These are phyloP conservation scores for Ciconia maguari DNA, from an alignment of 2,113 vertebrate species.

Conservation along the genomic window DNA sequence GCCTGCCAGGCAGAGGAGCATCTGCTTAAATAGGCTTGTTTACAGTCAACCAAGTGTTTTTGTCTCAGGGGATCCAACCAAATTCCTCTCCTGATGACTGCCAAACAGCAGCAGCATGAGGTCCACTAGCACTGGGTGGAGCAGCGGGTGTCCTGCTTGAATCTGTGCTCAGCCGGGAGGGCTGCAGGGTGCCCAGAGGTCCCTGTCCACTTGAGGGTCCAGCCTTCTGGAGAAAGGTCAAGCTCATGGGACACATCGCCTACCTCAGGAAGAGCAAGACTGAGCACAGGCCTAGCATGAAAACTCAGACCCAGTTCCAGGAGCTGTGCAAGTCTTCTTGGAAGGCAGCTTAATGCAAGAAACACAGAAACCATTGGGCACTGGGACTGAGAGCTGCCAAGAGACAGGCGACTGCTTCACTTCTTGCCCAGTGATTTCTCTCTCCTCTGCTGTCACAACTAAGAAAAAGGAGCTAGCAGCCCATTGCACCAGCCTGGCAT, in stretches of 20 bases:
- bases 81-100: not conserved
- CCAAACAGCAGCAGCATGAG: not conserved
- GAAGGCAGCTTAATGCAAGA: not conserved
- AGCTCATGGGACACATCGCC: not conserved
- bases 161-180: not conserved
- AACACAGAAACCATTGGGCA: not conserved
- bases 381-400: not conserved
- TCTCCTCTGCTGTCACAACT: not conserved
- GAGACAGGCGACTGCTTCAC: rapidly evolving
- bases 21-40: not conserved
- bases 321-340: not conserved
- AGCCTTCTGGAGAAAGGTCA: not conserved
- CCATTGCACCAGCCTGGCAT: not conserved
- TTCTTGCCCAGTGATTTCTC: not conserved
- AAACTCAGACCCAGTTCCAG: not conserved
- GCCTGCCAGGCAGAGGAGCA: not conserved
- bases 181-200: not conserved
- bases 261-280: not conserved
- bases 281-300: not conserved
- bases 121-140: not conserved
- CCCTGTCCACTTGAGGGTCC: not conserved
- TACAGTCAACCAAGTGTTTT: not conserved
- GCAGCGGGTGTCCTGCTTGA: not conserved
- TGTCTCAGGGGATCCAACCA: not conserved
- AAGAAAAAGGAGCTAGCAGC: not conserved